Evolutionary conservation across 2,888 invertebrate genomes (phyloP), one percentile per base, ranked within the genome.

Genomic region (Xestia c-nigrum): DNA sequence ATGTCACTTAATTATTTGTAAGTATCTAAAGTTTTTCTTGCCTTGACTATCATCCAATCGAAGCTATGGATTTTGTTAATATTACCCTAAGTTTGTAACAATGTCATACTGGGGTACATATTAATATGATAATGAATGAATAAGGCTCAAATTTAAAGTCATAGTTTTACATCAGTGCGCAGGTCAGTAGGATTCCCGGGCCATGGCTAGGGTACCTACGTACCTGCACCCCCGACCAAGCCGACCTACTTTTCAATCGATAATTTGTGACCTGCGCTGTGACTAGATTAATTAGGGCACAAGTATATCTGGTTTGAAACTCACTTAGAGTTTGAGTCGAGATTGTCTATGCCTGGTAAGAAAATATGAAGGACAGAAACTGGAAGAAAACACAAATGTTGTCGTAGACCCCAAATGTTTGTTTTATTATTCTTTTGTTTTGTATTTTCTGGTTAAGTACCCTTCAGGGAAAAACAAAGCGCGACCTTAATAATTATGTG

Each of bases 181-280:
- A 19, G 21, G 19, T 5, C 1, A 12, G 24, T 55, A n/a, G 12
- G 24, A 12, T 14, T 57, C 55, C 12, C 55, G n/a, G 12, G 12
- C 5, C 5, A 2, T 7, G 9, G 14, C 16, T 50, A 4, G 19
- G 3, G 9, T 70, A 40, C n/a, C 50, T 19, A 40, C 5, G 16
- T 21, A 63, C 21, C 63, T 63, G 12, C 7, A 14, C 21, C 31
- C 43, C 21, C 9, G 19, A 21, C 24, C 10, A 9, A n/a, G 4
- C 50, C 14, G 3, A 31, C 47, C 40, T n/a, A 47, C 40, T 40
- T 57, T 57, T 66, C 24, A 76, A 79, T 76, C 76, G 47, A 76
- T 76, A 68, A 50, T n/a, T 68, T 50, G 31, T 31, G 76, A 76
- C 76, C 69, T 76, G 76, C 76, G 76, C 76, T 40, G 47, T 31